Conservation (phyloP, 2,888 invertebrate species). For the Antheraea yamamai region DNA sequence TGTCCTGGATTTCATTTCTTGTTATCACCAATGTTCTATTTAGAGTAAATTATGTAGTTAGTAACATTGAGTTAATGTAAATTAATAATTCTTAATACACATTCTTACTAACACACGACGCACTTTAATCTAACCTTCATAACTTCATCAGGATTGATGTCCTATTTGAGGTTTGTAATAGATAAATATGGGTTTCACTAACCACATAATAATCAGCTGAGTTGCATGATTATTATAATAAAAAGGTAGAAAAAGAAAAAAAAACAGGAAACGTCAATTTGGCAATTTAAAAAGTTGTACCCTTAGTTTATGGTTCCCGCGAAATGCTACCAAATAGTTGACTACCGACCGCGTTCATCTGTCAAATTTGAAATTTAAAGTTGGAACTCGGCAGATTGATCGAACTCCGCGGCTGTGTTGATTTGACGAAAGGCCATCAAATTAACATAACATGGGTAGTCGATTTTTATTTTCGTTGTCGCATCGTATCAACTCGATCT, state of each 20-base stretch:
- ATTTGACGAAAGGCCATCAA: conserved; percentile 53
- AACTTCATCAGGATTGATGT: neutral
- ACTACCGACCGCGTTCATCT: conserved; percentile 24
- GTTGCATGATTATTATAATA: neutral
- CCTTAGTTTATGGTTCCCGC: too few species aligned
- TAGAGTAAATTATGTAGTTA: too few species aligned
- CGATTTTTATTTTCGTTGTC: conserved; percentile 4
- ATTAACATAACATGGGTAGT: conserved; percentile 46
- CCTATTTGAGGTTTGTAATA: neutral
- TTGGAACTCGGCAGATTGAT: conserved; percentile 49
- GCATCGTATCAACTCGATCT: conserved; percentile 11
- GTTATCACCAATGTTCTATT: too few species aligned
- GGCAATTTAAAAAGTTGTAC: too few species aligned
- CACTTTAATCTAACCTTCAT: neutral
- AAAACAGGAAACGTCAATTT: too few species aligned
- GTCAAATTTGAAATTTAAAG: conserved; percentile 68
- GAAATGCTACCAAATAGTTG: neutral
- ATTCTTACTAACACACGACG: neutral
- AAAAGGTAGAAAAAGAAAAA: neutral
- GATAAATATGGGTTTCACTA: neutral
- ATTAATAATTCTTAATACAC: too few species aligned
- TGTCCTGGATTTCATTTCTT: too few species aligned
- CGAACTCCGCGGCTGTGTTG: conserved; percentile 39
- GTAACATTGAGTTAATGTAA: too few species aligned
- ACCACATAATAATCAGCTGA: neutral